Percentiles rank a stretch among this genome's conserved stretches.
phyloP scores from a whole-genome alignment of 2,888 invertebrate genomes.

The Hipparchia semele region DNA sequence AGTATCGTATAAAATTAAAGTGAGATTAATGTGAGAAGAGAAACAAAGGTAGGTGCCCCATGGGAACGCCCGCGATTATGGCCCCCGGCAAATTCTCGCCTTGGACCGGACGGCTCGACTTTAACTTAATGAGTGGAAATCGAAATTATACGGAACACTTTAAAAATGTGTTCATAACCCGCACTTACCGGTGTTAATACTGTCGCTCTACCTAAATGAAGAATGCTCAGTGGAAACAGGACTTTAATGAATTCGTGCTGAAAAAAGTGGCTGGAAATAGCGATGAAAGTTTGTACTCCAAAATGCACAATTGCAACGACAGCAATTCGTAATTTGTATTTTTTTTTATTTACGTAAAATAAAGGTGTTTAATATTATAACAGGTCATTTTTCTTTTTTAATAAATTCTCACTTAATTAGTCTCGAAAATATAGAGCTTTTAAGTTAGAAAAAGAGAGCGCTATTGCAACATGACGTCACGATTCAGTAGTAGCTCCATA shows the following conservation, averaged over 20 bases:
- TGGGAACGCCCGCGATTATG: constrained; percentile 61
- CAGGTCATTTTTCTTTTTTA: too few relatives aligned
- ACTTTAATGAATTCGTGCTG: not conserved
- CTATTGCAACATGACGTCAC: too few relatives aligned
- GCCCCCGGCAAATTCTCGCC: constrained; percentile 70
- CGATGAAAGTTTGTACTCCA: too few relatives aligned
- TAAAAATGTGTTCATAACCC: constrained; percentile 40
- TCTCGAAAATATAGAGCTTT: too few relatives aligned
- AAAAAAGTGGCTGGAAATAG: not conserved
- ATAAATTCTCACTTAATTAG: too few relatives aligned
- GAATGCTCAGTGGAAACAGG: not conserved
- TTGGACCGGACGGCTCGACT: constrained; percentile 56
- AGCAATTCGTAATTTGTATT: too few relatives aligned
- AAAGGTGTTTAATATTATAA: too few relatives aligned
- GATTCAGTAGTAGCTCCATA: too few relatives aligned
- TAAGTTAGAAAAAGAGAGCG: too few relatives aligned
- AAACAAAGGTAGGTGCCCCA: constrained; percentile 51
- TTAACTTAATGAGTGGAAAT: constrained; percentile 64
- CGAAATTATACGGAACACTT: constrained; percentile 52
- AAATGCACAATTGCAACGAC: too few relatives aligned
- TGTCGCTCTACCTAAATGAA: constrained; percentile 27
- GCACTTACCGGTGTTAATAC: constrained; percentile 40
- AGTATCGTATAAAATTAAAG: constrained; percentile 14
- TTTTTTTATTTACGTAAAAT: too few relatives aligned
- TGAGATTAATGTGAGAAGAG: constrained; percentile 41